Conservation (phyloP, 2,888 invertebrate species). For the Gymnoscelis rufifasciata region DNA sequence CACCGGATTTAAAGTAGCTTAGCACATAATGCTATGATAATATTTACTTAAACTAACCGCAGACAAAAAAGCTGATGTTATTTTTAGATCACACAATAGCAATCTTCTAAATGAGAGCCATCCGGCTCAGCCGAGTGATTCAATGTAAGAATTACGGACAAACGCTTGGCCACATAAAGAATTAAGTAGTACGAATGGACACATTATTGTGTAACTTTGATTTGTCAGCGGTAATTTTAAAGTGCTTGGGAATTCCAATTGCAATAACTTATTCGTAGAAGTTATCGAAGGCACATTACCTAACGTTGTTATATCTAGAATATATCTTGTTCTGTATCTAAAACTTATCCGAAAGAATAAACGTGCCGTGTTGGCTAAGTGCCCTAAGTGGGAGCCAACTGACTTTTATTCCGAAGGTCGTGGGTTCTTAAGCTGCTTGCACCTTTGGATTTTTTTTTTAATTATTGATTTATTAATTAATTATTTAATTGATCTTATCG, state of each 20-base stretch:
- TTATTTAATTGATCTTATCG: too few relatives aligned
- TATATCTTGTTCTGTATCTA: too few relatives aligned
- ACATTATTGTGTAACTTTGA: neutral
- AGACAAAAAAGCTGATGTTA: conserved; percentile 2
- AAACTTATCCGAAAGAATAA: too few relatives aligned
- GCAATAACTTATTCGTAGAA: neutral
- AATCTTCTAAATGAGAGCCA: conserved; percentile 15
- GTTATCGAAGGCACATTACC: too few relatives aligned
- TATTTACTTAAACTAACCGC: neutral
- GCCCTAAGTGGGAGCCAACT: too few relatives aligned
- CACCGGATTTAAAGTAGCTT: too few relatives aligned
- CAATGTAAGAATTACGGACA: neutral
- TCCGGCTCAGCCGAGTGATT: conserved; percentile 7
- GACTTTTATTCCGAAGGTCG: too few relatives aligned
- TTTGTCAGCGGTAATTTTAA: neutral
- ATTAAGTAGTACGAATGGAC: neutral
- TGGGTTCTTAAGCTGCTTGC: too few relatives aligned
- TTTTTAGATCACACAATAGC: conserved; percentile 14
- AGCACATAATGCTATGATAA: neutral
- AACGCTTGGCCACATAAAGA: neutral
- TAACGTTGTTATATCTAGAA: too few relatives aligned
- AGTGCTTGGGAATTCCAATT: neutral
- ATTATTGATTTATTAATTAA: too few relatives aligned
- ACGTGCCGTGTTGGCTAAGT: too few relatives aligned
- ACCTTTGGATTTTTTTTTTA: too few relatives aligned